Conservation (phyloP, 2,797 vertebrate species). For the Sphenodon punctatus region DNA sequence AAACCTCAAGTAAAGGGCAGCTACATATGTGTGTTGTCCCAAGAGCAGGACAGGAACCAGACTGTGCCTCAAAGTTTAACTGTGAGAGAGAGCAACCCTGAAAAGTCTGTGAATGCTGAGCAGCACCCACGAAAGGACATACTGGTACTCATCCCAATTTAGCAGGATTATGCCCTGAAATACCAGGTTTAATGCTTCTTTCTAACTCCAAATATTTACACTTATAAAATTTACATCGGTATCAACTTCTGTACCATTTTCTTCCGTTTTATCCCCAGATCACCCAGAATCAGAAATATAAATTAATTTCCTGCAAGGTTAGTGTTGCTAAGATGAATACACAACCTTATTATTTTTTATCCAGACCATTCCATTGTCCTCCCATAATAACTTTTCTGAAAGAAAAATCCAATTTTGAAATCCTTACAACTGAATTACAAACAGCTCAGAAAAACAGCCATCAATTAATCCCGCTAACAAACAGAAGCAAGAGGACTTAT, state of each 20-base stretch:
- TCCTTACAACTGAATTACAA: constrained; percentile 42
- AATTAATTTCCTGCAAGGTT: constrained; percentile 22
- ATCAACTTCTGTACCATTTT: constrained; percentile 9
- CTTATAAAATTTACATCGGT: constrained; percentile 7
- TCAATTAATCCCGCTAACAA: neutral
- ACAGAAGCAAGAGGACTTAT: neutral
- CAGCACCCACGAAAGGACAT: too few relatives aligned
- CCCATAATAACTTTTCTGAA: constrained; percentile 40
- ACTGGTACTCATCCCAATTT: too few relatives aligned
- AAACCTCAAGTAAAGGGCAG: neutral
- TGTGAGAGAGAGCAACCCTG: too few relatives aligned
- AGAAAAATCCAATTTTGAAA: constrained; percentile 45
- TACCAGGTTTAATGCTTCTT: constrained; percentile 1
- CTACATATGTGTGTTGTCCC: neutral
- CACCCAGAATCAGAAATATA: constrained; percentile 23
- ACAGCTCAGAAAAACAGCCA: constrained; percentile 26
- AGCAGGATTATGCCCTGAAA: neutral
- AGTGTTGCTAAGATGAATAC: constrained; percentile 19
- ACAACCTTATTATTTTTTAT: constrained; percentile 48
- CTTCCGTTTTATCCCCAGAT: constrained; percentile 6
- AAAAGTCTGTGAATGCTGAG: too few relatives aligned
- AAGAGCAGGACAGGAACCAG: neutral
- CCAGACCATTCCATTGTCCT: constrained; percentile 1
- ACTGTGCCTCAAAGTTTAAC: fast-evolving
- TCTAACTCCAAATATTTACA: constrained; percentile 15